Evolutionary conservation across 2,888 invertebrate genomes (phyloP).

Genomic region (Candidula unifasciata): DNA sequence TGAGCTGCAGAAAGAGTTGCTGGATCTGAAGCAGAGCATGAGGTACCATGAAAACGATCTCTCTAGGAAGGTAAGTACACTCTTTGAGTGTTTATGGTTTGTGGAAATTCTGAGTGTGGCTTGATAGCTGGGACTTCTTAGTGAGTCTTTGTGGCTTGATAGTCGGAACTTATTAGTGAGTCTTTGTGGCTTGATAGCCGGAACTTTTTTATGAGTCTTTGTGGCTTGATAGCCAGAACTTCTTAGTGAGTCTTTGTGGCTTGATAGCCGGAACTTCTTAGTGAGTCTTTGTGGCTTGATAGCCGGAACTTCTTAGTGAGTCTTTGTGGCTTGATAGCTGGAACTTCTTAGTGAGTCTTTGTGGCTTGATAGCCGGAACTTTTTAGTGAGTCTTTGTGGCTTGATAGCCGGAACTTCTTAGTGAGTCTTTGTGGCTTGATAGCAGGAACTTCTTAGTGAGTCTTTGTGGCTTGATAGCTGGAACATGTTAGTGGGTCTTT

Average conservation of each 20-base stretch:
- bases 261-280: background rate
- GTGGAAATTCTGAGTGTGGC: background rate
- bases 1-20: slow-evolving; percentile 74
- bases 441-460: background rate
- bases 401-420: background rate
- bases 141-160: background rate
- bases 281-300: background rate
- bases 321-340: background rate
- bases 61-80: slow-evolving; percentile 61
- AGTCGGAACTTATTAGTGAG: background rate
- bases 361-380: too few relatives aligned
- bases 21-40: slow-evolving; percentile 69
- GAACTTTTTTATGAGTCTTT: background rate
- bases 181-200: background rate
- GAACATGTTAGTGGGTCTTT: too few relatives aligned
- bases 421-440: background rate
- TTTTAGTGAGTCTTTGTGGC: background rate
- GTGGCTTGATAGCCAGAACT: too few relatives aligned
- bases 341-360: background rate
- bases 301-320: background rate
- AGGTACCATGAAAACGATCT: slow-evolving; percentile 66
- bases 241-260: background rate
- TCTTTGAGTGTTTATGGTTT: background rate
- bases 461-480: too few relatives aligned
- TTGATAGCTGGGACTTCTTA: background rate